Percentiles rank a stretch among this genome's conserved stretches.
Evolutionary conservation across 1,140 invertebrate genomes (phyloP).

Genomic region (Philotrypesis tridentata): DNA sequence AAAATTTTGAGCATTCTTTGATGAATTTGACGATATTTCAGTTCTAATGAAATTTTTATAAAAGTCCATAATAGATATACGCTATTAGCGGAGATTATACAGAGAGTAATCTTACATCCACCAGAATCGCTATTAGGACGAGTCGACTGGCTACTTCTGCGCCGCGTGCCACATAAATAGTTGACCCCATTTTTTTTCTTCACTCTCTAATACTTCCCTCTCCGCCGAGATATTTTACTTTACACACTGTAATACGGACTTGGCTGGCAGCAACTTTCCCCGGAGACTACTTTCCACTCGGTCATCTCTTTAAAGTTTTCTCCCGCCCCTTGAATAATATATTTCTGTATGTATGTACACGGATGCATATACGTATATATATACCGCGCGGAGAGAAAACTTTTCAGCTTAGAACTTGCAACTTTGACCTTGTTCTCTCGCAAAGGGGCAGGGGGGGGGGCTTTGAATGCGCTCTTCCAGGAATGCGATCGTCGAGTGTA

Average conservation of each 20-base stretch:
- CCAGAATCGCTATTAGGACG: background rate
- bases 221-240: conserved; percentile 36
- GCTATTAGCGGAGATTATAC: too few species aligned
- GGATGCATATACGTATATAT: too few species aligned
- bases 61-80: too few species aligned
- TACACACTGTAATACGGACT: background rate
- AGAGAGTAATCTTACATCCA: too few species aligned
- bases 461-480: background rate
- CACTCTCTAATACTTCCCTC: too few species aligned
- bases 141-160: background rate
- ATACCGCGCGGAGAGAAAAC: background rate
- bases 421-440: conserved; percentile 13
- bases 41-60: too few species aligned
- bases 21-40: too few species aligned
- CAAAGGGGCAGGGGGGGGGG: too few species aligned
- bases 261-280: background rate
- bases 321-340: background rate
- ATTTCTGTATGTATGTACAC: too few species aligned
- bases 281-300: background rate
- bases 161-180: too few species aligned
- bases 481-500: background rate
- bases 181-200: conserved; percentile 38
- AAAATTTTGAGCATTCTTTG: too few species aligned
- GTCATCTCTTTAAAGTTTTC: conserved; percentile 24
- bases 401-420: conserved; percentile 25